Conservation (phyloP, 2,113 vertebrate species). For the Corythaeola cristata region DNA sequence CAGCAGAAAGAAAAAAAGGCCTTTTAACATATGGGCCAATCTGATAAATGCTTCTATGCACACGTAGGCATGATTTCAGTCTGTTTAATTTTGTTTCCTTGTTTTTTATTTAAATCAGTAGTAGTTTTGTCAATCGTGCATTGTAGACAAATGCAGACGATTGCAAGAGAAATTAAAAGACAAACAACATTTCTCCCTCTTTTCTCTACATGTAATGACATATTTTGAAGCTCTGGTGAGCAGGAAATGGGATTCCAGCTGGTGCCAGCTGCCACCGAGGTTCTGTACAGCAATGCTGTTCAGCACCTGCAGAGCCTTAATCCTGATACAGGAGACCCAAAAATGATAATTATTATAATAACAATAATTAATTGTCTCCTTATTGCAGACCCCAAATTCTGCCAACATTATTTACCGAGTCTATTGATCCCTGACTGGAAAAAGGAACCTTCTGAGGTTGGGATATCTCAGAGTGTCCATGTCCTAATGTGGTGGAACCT, state of each 20-base stretch:
- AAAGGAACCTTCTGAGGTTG: neutral
- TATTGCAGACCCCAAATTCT: neutral
- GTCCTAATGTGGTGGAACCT: neutral
- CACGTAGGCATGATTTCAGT: neutral
- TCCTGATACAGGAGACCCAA: neutral
- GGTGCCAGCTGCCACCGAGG: constrained; percentile 54
- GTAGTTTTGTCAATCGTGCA: neutral
- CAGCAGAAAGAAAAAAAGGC: constrained; percentile 14
- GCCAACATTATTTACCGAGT: neutral
- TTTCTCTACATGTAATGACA: constrained; percentile 43
- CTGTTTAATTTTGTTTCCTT: neutral
- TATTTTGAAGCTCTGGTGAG: constrained; percentile 65
- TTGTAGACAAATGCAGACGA: constrained; percentile 9
- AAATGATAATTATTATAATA: neutral
- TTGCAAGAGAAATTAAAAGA: constrained; percentile 34
- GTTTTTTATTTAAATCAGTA: constrained; percentile 33
- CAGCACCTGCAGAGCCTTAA: constrained; percentile 50
- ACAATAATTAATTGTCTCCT: neutral
- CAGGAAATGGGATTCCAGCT: constrained; percentile 69
- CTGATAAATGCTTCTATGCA: neutral
- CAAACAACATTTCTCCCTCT: constrained; percentile 26
- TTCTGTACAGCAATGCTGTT: constrained; percentile 19
- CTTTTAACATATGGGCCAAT: neutral
- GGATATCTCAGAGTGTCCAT: neutral
- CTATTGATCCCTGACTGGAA: neutral